These are phyloP conservation scores for Xiphias gladius DNA, from an alignment of 2,113 vertebrate species.

Conservation along the genomic window DNA sequence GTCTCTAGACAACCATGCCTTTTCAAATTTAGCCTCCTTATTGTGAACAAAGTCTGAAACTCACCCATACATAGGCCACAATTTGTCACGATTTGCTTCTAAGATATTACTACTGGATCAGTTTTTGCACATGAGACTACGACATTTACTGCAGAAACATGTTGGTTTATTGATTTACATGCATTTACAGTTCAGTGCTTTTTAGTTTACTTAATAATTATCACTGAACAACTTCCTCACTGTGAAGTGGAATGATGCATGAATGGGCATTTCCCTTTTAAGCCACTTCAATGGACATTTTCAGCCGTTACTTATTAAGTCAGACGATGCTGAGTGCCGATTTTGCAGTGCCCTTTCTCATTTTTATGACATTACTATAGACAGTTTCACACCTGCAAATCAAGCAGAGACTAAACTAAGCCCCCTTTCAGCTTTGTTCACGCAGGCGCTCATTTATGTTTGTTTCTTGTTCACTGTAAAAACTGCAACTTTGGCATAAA, in stretches of 20 bases:
- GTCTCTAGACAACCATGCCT: too few species aligned
- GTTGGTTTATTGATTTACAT: too few species aligned
- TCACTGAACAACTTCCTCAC: not conserved
- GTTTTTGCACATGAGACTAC: too few species aligned
- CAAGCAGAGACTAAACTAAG: not conserved
- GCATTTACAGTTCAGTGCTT: constrained; percentile 2
- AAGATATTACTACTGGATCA: too few species aligned
- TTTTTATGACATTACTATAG: constrained; percentile 8
- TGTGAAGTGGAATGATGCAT: not conserved
- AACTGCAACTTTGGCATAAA: too few species aligned
- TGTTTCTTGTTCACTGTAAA: not conserved
- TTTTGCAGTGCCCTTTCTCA: constrained; percentile 2
- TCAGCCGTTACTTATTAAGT: constrained; percentile 12
- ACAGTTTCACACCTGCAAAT: constrained; percentile 2
- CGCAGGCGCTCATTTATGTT: not conserved
- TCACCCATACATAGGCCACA: too few species aligned
- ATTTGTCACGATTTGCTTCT: too few species aligned
- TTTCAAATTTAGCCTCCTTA: too few species aligned
- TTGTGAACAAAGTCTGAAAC: too few species aligned
- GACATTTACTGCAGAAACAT: too few species aligned
- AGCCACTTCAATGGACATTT: constrained; percentile 12
- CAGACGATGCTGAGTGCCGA: constrained; percentile 7
- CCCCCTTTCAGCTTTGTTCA: not conserved
- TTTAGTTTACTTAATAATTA: constrained; percentile 10
- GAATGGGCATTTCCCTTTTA: constrained; percentile 28